phyloP scores from a whole-genome alignment of 2,113 vertebrate genomes.

The Marmota flaviventris region DNA sequence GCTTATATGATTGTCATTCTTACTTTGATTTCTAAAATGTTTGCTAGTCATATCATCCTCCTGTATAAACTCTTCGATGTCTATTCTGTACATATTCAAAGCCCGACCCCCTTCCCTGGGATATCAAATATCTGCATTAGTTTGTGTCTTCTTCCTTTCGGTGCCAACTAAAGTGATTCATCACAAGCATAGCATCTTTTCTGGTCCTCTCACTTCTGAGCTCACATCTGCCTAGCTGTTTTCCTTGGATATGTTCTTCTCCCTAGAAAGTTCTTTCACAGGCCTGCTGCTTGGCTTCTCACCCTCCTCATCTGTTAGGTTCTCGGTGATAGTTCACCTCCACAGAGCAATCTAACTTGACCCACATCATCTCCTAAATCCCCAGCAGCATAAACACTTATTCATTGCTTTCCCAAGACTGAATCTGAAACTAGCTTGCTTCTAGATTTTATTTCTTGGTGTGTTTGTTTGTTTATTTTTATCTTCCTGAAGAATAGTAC shows the following conservation, averaged over 20 bases:
- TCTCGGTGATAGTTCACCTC: background rate
- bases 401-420: background rate
- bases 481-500: background rate
- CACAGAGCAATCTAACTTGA: background rate
- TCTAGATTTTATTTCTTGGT: background rate
- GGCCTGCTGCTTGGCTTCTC: background rate
- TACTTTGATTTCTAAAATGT: background rate
- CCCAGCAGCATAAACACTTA: background rate
- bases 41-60: background rate
- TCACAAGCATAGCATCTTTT: background rate
- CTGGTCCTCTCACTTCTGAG: background rate
- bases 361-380: background rate
- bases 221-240: background rate
- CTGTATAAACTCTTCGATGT: background rate
- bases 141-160: background rate
- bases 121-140: background rate
- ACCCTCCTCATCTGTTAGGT: background rate
- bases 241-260: background rate
- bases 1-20: background rate
- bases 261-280: background rate
- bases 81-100: background rate
- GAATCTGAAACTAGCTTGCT: background rate
- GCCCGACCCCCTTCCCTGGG: background rate
- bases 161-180: background rate
- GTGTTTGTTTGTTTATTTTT: slow-evolving; percentile 2